Evolutionary conservation across 2,888 invertebrate genomes (phyloP), one percentile per base, ranked within the genome.

Genomic region (Charanyca ferruginea): DNA sequence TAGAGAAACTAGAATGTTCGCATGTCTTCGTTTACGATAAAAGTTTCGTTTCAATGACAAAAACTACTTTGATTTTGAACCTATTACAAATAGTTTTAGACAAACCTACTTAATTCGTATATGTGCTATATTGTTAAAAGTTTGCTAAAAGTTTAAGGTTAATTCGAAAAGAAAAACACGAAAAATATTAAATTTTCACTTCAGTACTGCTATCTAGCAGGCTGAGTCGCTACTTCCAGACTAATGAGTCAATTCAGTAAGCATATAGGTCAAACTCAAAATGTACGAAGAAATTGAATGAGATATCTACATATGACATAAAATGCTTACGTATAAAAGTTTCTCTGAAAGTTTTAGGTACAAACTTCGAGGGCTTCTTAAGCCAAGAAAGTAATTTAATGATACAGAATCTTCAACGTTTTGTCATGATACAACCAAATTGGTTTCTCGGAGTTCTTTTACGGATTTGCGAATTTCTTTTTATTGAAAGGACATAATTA

Each of bases 311-410:
- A 35, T 60, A 49, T 60, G 38, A 59, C 62, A 49, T 62, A 22
- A 59, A 71, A 77, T 65, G 35, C 58, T 75, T 65, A 44, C 52
- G 20, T 42, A n/a, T 13, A 58, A 62, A 62, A 77, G 32, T 72
- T 77, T 25, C 38, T 57, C 44, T 16, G 13, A n/a, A 60, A 70
- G 18, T 62, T 78, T 52, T 28, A 47, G 20, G 28, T 18, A 28
- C 58, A 48, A 74, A 62, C 55, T 66, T 73, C 13, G 49, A 59
- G 16, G 59, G 49, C 45, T 78, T 38, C 66, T 61, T 71, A 79
- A 62, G 70, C 58, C 23, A 42, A 63, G 23, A 55, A 64, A 53
- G 64, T 63, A 70, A 74, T 74, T 65, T 63, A 66, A 79, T 70
- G 70, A 75, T 61, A 71, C 42, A 35, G 42, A 58, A 74, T 49